Conservation (phyloP, 2,113 vertebrate species). For the Tautogolabrus adspersus region DNA sequence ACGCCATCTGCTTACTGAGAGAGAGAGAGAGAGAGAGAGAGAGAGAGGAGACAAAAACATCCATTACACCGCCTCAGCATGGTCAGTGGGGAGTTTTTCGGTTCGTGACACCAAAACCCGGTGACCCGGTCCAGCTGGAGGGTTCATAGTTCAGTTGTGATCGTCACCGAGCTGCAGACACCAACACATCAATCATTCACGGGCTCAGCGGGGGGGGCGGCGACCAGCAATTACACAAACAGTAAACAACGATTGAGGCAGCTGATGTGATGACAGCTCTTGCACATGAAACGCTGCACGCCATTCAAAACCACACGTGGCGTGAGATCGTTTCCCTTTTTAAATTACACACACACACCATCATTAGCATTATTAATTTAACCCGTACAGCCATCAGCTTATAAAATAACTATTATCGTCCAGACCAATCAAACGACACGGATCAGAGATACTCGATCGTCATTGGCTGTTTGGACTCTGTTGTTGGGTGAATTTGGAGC, state of each 20-base stretch:
- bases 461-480: slow-evolving; percentile 66
- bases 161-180: slow-evolving; percentile 48
- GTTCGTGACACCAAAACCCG: not conserved
- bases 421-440: slow-evolving; percentile 10
- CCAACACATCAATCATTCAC: slow-evolving; percentile 46
- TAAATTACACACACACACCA: not conserved
- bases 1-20: slow-evolving; percentile 82
- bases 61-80: not conserved
- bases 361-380: not conserved
- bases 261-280: not conserved
- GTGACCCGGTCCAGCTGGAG: slow-evolving; percentile 27
- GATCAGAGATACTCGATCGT: slow-evolving; percentile 5
- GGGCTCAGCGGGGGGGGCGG: slow-evolving; percentile 36
- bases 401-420: not conserved
- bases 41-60: not conserved
- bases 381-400: not conserved
- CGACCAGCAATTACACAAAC: slow-evolving; percentile 26
- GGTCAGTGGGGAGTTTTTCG: not conserved
- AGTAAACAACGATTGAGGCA: slow-evolving; percentile 23
- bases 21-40: not conserved
- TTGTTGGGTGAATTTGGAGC: slow-evolving; percentile 64
- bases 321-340: too few relatives aligned
- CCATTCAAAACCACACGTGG: too few relatives aligned
- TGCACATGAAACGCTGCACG: too few relatives aligned
- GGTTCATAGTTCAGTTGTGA: slow-evolving; percentile 43